Percentiles rank a stretch among this genome's conserved stretches.
Conservation (phyloP, 2,888 invertebrate genomes). For the Melipona bicolor region DNA sequence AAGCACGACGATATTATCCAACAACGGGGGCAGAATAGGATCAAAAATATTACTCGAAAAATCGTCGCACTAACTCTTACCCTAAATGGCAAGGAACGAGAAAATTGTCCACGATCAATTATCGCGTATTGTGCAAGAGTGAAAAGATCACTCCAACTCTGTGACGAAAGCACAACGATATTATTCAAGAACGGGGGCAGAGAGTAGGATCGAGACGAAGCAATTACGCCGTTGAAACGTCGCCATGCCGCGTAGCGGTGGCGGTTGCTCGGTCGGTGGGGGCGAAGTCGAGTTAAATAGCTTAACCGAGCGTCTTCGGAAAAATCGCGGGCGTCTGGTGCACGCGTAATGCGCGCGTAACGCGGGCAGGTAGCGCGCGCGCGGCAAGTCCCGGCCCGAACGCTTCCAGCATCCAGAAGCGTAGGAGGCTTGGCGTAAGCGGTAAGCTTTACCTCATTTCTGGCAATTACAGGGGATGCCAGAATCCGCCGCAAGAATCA, state of each 20-base stretch:
- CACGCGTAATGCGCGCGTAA: slow-evolving; percentile 51
- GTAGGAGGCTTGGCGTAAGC: slow-evolving; percentile 76
- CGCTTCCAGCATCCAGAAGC: slow-evolving; percentile 67
- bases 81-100: no score
- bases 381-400: slow-evolving; percentile 62
- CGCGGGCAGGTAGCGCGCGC: slow-evolving; percentile 46
- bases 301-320: slow-evolving; percentile 29
- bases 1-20: neutral
- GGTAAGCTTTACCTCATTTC: slow-evolving; percentile 83
- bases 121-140: no score
- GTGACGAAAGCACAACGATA: slow-evolving; percentile 18
- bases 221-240: slow-evolving; percentile 23
- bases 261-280: neutral
- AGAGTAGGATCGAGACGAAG: slow-evolving; percentile 24
- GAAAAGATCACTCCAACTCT: neutral
- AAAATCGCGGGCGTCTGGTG: slow-evolving; percentile 39
- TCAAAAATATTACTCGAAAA: no score
- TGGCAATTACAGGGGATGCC: slow-evolving; percentile 82
- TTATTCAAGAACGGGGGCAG: neutral
- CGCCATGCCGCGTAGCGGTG: neutral
- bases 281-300: slow-evolving; percentile 16
- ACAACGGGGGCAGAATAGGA: neutral
- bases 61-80: no score
- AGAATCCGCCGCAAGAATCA: slow-evolving; percentile 83
- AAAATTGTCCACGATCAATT: neutral